Base-by-base conservation (phyloP, 2,797 vertebrate species). In the Allobates femoralis region DNA sequence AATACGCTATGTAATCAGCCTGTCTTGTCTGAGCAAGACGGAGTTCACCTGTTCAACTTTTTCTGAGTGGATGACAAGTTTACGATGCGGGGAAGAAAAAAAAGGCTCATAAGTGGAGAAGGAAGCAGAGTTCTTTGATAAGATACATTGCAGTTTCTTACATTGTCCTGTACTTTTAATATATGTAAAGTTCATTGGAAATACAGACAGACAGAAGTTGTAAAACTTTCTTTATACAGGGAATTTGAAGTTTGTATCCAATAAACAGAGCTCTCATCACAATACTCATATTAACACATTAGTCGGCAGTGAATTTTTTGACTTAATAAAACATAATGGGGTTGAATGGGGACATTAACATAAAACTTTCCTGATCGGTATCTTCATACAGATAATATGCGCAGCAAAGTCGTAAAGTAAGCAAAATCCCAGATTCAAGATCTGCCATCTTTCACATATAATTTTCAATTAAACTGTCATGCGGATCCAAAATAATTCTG, bases 391-490 rank as follows among this genome's bases (percentile, higher is more conserved):
- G n/a, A 81, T 34, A 15, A 18, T 34, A 12, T 71, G 28, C 46
- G 26, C 32, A 74, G 34, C 18, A 41, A 1, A 51, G 18, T 8
- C 11, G 18, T 11, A 56, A 83, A 58, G 28, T 34, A 19, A 19
- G 14, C 50, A 41, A 74, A 41, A 8, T 21, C 66, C 19, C 64
- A 30, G 21, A 15, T 26, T 51, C 46, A 19, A 3, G 73, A 53
- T 80, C 21, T 21, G 62, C 14, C 32, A 28, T 37, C 34, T 19
- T 67, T 41, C 46, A 28, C 18, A n/a, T 58, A 18, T 32, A 85
- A 74, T 71, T 32, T 73, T 75, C 60, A 81, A 75, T 75, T 51
- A 53, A 66, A 86, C 46, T 12, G 30, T 86, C 77, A 86, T 85
- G 37, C 12, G 23, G 37, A 41, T 81, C 30, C 67, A 81, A 86